phyloP scores from a whole-genome alignment of 2,113 vertebrate species.

The Lepisosteus osseus region DNA sequence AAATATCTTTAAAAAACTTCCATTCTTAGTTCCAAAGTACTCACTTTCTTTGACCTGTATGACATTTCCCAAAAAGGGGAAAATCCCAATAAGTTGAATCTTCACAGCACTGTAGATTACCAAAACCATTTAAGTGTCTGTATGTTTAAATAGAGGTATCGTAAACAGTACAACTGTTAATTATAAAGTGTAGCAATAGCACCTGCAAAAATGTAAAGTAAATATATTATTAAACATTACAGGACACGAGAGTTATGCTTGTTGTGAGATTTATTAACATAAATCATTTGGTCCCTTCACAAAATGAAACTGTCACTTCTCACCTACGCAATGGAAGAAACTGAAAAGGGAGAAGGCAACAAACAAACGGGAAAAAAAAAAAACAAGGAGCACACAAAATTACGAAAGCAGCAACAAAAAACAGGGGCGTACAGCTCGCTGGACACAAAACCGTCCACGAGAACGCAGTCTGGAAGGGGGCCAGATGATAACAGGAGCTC shows the following conservation, averaged over 20 bases:
- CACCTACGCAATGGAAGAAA: constrained; percentile 22
- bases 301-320: constrained; percentile 53
- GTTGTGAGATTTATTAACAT: constrained; percentile 90
- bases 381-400: neutral
- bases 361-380: constrained; percentile 10
- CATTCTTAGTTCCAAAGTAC: too few species aligned
- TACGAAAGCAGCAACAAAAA: neutral
- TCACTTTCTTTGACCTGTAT: too few species aligned
- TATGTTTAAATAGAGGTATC: constrained; percentile 67
- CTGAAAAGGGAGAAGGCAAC: constrained; percentile 1
- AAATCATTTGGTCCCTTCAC: constrained; percentile 88
- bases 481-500: constrained; percentile 3
- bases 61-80: too few species aligned
- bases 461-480: constrained; percentile 17
- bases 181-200: too few species aligned
- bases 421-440: neutral
- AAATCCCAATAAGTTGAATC: too few species aligned
- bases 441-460: too few species aligned
- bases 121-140: constrained; percentile 52
- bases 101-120: constrained; percentile 1
- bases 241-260: constrained; percentile 66
- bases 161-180: constrained; percentile 26
- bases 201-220: neutral
- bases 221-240: neutral
- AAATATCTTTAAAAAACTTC: too few species aligned